Evolutionary conservation across 2,113 vertebrate genomes (phyloP), one percentile per base, ranked within the genome.

Genomic region (Scolopax mira): DNA sequence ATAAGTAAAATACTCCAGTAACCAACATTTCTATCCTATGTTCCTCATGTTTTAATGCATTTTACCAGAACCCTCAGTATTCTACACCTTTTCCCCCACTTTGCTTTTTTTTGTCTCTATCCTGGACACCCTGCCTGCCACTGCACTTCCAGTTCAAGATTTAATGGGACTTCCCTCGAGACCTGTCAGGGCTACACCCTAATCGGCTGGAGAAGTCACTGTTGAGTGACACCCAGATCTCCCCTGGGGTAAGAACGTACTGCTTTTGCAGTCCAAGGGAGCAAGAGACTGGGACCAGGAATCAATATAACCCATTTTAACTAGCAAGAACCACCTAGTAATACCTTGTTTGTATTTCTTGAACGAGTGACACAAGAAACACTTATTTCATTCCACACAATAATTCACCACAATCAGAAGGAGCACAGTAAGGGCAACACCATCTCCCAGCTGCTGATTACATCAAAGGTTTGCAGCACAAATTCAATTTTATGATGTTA

Each of bases 401-500:
- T 98, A 98, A 98, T 98, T 98, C 97, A 93, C 94, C 95, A 95
- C 97, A 96, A 97, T 98, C 97, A 96, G 96, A 97, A 97, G 82
- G 97, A 97, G 97, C 97, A 95, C 94, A 24, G 96, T 95, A 84
- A 98, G 97, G 98, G 96, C 97, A 98, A 96, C 88, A 78, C 97
- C 98, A 98, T 98, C 98, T 98, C 98, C 98, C 98, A 98, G 98
- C 98, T 98, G 98, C 97, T 98, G 98, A 98, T 98, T 98, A 98
- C 97, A 98, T 98, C 98, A 98, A 98, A 97, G 98, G 97, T 97
- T 98, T 97, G 97, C 97, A 98, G 98, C 98, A 97, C 97, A 98
- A 98, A 98, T 98, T 98, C 98, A 98, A 98, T 98, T 98, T 98
- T 98, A 98, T 97, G 97, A 98, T 98, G 98, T 98, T 98, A 98